Percentiles rank a stretch among this genome's conserved stretches.
phyloP scores from a whole-genome alignment of 2,888 invertebrate genomes.

The Acleris cristana region DNA sequence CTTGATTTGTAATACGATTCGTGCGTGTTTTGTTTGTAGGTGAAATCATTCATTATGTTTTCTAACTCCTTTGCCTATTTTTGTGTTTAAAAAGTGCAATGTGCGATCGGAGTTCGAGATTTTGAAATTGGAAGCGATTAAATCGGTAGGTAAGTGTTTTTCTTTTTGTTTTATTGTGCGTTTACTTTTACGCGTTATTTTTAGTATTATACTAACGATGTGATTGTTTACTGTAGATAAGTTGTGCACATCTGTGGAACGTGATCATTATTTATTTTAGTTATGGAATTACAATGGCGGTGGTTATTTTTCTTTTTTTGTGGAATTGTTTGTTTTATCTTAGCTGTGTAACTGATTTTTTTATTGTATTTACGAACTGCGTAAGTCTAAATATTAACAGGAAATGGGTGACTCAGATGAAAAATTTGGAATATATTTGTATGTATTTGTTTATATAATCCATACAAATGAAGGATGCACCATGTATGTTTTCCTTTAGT shows the following conservation, averaged over 20 bases:
- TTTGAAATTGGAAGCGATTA: constrained; percentile 41
- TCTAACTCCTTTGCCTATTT: constrained; percentile 35
- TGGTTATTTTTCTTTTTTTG: constrained; percentile 21
- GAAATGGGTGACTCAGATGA: background rate
- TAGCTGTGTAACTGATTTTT: background rate
- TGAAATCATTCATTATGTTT: constrained; percentile 26
- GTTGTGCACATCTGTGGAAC: constrained; percentile 14
- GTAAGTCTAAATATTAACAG: background rate
- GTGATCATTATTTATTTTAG: constrained; percentile 41
- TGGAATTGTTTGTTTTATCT: constrained; percentile 4
- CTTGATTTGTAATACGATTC: constrained; percentile 39
- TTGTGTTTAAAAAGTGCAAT: constrained; percentile 38
- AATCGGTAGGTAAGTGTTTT: constrained; percentile 39
- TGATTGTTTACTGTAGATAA: constrained; percentile 30
- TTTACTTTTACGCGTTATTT: constrained; percentile 12
- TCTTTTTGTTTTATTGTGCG: constrained; percentile 13
- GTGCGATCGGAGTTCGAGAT: constrained; percentile 36
- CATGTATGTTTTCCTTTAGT: too few species aligned
- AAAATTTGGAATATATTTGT: background rate
- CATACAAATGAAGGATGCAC: too few species aligned
- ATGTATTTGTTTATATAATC: too few species aligned
- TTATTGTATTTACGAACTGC: constrained; percentile 7
- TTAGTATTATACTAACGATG: constrained; percentile 8
- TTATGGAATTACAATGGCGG: constrained; percentile 39
- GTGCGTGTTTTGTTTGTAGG: constrained; percentile 38